Evolutionary conservation across 1,140 invertebrate species (phyloP).

Genomic region (Bacillus rossius): DNA sequence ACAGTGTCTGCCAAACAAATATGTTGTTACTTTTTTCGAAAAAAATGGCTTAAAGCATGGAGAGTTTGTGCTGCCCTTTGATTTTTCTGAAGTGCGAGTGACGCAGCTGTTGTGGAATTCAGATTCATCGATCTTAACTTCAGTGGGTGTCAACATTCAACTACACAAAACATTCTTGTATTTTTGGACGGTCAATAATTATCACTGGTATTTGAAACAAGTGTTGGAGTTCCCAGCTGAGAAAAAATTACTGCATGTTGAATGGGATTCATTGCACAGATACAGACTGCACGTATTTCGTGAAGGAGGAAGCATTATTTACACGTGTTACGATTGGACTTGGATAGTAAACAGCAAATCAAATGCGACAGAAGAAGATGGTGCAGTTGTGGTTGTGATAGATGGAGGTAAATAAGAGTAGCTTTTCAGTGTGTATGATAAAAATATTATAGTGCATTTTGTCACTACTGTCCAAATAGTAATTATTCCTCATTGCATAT

Average conservation of each 20-base stretch:
- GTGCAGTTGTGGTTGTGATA: constrained; percentile 65
- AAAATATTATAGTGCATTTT: constrained; percentile 16
- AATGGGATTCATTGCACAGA: constrained; percentile 57
- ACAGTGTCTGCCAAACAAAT: constrained; percentile 57
- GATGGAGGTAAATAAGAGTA: constrained; percentile 53
- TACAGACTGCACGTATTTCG: constrained; percentile 55
- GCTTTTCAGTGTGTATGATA: constrained; percentile 6
- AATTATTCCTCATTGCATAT: too few relatives aligned
- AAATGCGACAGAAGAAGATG: constrained; percentile 45
- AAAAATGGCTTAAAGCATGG: constrained; percentile 89
- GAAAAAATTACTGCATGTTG: constrained; percentile 45
- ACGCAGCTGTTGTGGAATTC: constrained; percentile 66
- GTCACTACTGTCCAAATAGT: too few relatives aligned
- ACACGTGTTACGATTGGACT: constrained; percentile 54
- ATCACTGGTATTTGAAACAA: constrained; percentile 89
- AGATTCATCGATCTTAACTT: constrained; percentile 68
- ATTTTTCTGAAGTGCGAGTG: constrained; percentile 47
- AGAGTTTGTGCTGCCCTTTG: constrained; percentile 67
- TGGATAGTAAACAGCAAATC: constrained; percentile 53
- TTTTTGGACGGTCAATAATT: constrained; percentile 78
- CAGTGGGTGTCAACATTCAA: constrained; percentile 47
- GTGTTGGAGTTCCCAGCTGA: constrained; percentile 47
- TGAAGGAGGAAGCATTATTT: constrained; percentile 42
- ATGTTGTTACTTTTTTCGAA: constrained; percentile 80
- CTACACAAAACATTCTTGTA: constrained; percentile 46